Base-by-base conservation (phyloP, 2,113 vertebrate genomes). In the Mionectes macconnelli region DNA sequence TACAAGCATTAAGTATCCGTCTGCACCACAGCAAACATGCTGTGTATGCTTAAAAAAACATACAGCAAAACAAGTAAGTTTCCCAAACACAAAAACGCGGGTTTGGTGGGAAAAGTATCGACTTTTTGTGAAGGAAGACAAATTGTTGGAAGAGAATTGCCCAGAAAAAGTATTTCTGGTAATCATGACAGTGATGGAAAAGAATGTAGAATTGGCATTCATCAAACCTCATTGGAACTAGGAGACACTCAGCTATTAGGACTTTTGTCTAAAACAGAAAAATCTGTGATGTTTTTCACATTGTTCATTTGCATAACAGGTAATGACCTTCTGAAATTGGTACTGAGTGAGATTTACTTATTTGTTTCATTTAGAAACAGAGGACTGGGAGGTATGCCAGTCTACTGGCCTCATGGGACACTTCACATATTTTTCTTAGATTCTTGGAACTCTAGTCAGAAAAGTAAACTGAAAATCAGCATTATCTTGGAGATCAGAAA, bases 361-460 rank as follows among this genome's bases (percentile, higher is more conserved):
- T 42, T 72, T 59, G 7, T 42, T 82, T 87, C 42, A 14, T 57
- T 79, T 67, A 81, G 56, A 90, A 82, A 62, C 17, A 79, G 69
- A 77, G 8, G 25, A 40, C 31, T 40, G 22, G 35, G n/a, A 91
- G 0, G 2, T 39, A n/a, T 79, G 47, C 19, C 16, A 55, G 19
- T 24, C 23, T 59, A 64, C 2, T 2, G 12, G 60, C 24, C 21
- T 84, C 45, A 69, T 17, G 7, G 0, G 1, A n/a, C 21, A 66
- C n/a, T 70, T 82, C 20, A 53, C 10, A 42, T 24, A 59, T 33
- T 79, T 33, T 27, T 73, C 44, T 1, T 28, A 80, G 39, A 44
- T 72, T 76, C 45, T 69, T 30, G 52, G 55, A 89, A 85, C 22
- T 68, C 49, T 60, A 86, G 22, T 42, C 27, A 87, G 45, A 59